phyloP scores from a whole-genome alignment of 2,113 vertebrate species.

The Rhegmatorhina hoffmannsi region DNA sequence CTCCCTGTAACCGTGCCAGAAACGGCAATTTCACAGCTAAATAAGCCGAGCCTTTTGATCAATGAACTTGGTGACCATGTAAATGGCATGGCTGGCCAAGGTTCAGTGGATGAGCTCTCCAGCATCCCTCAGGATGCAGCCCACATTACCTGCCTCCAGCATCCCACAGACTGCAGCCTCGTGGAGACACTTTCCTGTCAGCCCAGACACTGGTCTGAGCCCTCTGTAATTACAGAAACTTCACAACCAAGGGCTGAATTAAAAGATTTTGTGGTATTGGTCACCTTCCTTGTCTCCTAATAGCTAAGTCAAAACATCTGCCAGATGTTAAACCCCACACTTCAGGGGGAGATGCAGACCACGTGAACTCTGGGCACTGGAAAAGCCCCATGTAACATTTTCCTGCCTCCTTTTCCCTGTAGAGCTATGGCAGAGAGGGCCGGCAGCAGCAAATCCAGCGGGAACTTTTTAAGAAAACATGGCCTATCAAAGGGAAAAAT shows the following conservation, averaged over 20 bases:
- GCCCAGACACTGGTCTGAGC: neutral
- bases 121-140: neutral
- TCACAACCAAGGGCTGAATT: neutral
- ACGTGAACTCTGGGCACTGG: neutral
- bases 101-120: rapidly evolving
- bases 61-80: neutral
- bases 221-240: neutral
- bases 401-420: neutral
- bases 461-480: neutral
- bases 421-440: neutral
- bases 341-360: neutral
- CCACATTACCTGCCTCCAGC: no score
- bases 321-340: neutral
- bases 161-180: neutral
- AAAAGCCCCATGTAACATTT: neutral
- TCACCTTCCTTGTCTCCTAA: neutral
- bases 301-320: neutral
- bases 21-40: neutral
- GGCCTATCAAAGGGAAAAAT: neutral
- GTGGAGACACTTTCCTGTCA: rapidly evolving
- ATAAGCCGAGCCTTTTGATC: neutral
- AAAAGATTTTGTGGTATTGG: neutral
- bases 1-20: neutral
- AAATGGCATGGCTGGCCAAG: neutral
- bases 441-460: neutral